Conservation (phyloP, 2,797 vertebrate genomes). For the Prionace glauca region DNA sequence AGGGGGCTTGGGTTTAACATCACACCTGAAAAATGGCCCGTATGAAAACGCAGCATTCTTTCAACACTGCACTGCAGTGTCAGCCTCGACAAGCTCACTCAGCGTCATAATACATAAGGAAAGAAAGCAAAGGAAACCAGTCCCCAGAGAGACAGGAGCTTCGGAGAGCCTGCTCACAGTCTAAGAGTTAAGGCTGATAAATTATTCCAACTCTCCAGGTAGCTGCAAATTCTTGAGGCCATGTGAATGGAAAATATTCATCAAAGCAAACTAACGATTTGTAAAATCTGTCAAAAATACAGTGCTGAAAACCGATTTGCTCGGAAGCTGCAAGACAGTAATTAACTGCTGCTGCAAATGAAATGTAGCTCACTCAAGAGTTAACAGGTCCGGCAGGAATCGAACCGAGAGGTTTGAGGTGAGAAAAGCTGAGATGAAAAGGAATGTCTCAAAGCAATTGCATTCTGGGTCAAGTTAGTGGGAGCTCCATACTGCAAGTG, state of each 20-base stretch:
- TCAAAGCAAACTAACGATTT: not conserved
- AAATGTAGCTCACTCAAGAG: not conserved
- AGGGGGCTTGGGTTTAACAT: not conserved
- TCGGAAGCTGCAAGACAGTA: not conserved
- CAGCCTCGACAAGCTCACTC: not conserved
- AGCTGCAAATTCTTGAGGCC: not conserved
- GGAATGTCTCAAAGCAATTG: not conserved
- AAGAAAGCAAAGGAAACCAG: not conserved
- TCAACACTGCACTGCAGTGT: not conserved
- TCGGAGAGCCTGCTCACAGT: not conserved
- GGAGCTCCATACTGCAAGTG: not conserved
- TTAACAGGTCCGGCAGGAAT: not conserved
- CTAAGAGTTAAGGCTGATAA: not conserved
- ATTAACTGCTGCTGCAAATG: not conserved
- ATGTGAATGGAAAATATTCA: not conserved
- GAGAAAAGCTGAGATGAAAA: not conserved
- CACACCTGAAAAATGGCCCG: not conserved
- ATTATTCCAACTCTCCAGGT: not conserved
- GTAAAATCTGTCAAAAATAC: not conserved
- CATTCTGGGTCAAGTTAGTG: not conserved
- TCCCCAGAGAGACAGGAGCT: not conserved
- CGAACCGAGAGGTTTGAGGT: not conserved
- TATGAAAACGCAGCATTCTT: not conserved
- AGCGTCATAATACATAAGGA: not conserved
- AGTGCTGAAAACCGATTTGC: not conserved